These are phyloP conservation scores for Pachydiplax longipennis DNA, from an alignment of 2,888 invertebrate genomes.

Conservation along the genomic window DNA sequence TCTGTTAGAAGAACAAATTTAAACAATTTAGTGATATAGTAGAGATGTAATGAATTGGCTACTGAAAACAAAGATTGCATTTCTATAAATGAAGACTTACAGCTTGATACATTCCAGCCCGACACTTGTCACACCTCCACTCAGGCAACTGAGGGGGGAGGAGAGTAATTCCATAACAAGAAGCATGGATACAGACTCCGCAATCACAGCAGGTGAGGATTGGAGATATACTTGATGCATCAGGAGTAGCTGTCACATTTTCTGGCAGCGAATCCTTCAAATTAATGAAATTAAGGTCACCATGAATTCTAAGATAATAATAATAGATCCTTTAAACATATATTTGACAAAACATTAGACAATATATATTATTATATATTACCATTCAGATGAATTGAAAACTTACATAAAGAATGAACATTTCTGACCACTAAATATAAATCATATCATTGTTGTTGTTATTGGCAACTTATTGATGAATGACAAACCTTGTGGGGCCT, in stretches of 20 bases:
- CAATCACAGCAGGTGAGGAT: slow-evolving; percentile 66
- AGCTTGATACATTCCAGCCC: slow-evolving; percentile 56
- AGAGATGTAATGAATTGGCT: neutral
- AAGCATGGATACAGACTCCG: slow-evolving; percentile 67
- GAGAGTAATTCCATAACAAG: slow-evolving; percentile 59
- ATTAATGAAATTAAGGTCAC: neutral
- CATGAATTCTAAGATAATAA: neutral
- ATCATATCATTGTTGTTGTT: no score
- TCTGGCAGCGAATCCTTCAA: neutral
- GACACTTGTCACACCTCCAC: slow-evolving; percentile 62
- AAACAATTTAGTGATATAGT: no score
- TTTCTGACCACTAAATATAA: no score
- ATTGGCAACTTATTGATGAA: no score
- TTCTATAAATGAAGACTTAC: slow-evolving; percentile 53
- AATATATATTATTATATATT: no score
- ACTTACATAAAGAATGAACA: no score
- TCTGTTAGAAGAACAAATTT: no score
- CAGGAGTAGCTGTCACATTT: neutral
- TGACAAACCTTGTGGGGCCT: neutral
- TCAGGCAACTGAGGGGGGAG: slow-evolving; percentile 48
- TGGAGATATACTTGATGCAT: slow-evolving; percentile 49
- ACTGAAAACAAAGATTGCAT: neutral
- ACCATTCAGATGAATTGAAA: no score
- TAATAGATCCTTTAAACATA: no score
- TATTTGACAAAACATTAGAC: no score